These are phyloP conservation scores for Bettongia penicillata DNA, from an alignment of 2,113 vertebrate species.

Conservation along the genomic window DNA sequence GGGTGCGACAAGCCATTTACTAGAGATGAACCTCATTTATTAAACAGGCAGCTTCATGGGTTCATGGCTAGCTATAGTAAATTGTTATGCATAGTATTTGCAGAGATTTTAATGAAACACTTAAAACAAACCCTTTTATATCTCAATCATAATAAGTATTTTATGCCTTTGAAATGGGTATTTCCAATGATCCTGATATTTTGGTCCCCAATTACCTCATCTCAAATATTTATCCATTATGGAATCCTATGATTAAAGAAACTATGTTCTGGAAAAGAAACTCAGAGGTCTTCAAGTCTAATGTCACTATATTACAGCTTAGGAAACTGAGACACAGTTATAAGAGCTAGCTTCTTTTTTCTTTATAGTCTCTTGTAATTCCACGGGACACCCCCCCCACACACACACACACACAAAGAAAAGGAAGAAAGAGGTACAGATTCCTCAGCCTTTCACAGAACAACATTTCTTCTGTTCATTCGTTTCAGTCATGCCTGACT, in stretches of 20 bases:
- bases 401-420: not conserved
- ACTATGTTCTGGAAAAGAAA: not conserved
- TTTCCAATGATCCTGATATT: slow-evolving; percentile 52
- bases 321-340: not conserved
- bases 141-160: slow-evolving; percentile 65
- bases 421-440: not conserved
- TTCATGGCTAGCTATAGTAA: slow-evolving; percentile 65
- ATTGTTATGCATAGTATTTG: slow-evolving; percentile 73
- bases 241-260: not conserved
- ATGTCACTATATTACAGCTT: not conserved
- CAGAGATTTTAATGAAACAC: slow-evolving; percentile 80
- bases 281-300: not conserved
- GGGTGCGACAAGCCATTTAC: slow-evolving; percentile 80
- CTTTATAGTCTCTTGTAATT: not conserved
- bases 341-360: not conserved
- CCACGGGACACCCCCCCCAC: not conserved
- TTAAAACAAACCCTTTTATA: slow-evolving; percentile 73
- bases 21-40: slow-evolving; percentile 84
- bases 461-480: not conserved
- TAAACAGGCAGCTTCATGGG: slow-evolving; percentile 73
- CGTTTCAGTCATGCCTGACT: not conserved
- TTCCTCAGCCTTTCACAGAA: not conserved
- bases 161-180: slow-evolving; percentile 44
- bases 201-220: slow-evolving; percentile 48
- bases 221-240: not conserved